Evolutionary conservation across 1,140 invertebrate species (phyloP), one percentile per base, ranked within the genome.

Genomic region (Idris sp.): DNA sequence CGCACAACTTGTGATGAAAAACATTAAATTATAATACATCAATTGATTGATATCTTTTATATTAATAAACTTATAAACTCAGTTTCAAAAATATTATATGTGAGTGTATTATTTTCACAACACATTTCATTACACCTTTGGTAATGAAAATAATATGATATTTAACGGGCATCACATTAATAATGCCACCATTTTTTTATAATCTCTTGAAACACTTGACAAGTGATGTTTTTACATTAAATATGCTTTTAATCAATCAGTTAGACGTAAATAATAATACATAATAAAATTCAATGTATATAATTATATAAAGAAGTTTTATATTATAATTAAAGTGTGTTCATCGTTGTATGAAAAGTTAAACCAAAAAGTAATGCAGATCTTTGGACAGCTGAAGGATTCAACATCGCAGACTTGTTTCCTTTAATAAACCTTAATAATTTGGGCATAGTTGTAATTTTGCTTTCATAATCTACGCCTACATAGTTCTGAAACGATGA

Each of bases 121-220:
- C 5, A 19, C 35, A 19, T 38, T 38, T 18, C 16, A 8, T 38
- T 16, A n/a, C 8, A 38, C 35, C 35, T 18, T 38, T 38, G n/a
- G 35, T 18, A 19, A 38, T 38, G 15, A 38, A 38, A 38, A 19
- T n/a, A n/a, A n/a, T 38, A 38, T 38, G 35, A 19, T 38, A 38
- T 19, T 38, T 38, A 38, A 16, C 35, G 35, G n/a, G n/a, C n/a
- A n/a, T n/a, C n/a, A 19, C 35, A 38, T 38, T 15, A 36, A 36
- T 36, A 15, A 10, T 11, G 14, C 9, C 10, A 36, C n/a, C n/a
- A n/a, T n/a, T n/a, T 36, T 36, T 36, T 36, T 36, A 15, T 36
- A 36, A 36, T 36, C 13, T 15, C 33, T 36, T 36, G 7, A n/a
- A n/a, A 7, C 13, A 15, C 6, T 4, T 5, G 11, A 11, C 14